These are phyloP conservation scores for Lasioglossum lativentre DNA, from an alignment of 2,888 invertebrate species.

Conservation along the genomic window DNA sequence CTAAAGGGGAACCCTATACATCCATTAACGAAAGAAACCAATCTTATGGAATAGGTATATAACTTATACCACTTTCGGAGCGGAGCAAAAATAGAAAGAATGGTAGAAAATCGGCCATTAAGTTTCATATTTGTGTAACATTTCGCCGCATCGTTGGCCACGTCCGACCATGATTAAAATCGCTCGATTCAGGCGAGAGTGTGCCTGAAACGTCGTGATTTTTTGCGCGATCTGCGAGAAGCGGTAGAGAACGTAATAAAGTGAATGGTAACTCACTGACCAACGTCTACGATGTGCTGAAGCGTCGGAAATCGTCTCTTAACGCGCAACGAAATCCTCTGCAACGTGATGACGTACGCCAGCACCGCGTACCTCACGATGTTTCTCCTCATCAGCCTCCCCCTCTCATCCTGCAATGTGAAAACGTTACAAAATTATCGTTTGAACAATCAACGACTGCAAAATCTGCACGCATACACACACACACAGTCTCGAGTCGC, in stretches of 20 bases:
- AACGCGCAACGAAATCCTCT: slow-evolving; percentile 94
- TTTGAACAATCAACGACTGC: not conserved
- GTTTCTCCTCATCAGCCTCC: slow-evolving; percentile 94
- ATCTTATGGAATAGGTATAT: not conserved
- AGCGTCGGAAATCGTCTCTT: slow-evolving; percentile 95
- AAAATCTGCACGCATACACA: not conserved
- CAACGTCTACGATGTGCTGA: slow-evolving; percentile 96
- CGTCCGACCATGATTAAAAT: slow-evolving; percentile 2
- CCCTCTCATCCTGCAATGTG: slow-evolving; percentile 92
- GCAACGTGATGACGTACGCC: slow-evolving; percentile 95
- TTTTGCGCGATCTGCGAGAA: slow-evolving; percentile 6
- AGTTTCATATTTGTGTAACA: not conserved
- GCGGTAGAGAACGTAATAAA: not conserved
- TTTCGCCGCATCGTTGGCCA: not conserved
- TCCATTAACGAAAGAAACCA: not conserved
- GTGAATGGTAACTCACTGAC: slow-evolving; percentile 85
- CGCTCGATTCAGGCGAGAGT: slow-evolving; percentile 17
- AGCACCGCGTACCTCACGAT: slow-evolving; percentile 95
- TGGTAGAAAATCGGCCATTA: not conserved
- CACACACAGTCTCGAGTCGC: not conserved
- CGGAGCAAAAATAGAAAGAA: not conserved
- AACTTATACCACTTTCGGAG: not conserved
- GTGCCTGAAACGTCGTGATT: not conserved
- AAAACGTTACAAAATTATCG: slow-evolving; percentile 52
- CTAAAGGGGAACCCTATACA: not conserved